Conservation (phyloP, 1,140 invertebrate genomes). For the Parasteatoda tepidariorum region DNA sequence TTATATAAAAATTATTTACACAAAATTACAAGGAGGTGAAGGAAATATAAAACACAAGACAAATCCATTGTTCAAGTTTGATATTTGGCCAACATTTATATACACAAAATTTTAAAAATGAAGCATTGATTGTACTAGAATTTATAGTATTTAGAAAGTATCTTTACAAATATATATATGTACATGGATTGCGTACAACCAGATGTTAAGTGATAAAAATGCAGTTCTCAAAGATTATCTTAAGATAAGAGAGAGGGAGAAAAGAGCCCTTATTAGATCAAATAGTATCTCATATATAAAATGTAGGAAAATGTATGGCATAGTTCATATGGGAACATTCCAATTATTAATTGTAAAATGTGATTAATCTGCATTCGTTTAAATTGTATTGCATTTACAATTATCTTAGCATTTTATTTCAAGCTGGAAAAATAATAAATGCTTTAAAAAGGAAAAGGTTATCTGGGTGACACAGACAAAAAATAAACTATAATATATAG, state of each 20-base stretch:
- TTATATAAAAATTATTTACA: constrained; percentile 52
- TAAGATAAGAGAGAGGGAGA: background rate
- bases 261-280: too few relatives aligned
- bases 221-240: constrained; percentile 11
- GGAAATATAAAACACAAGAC: constrained; percentile 45
- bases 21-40: constrained; percentile 12
- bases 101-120: constrained; percentile 29
- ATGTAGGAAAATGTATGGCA: background rate
- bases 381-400: too few relatives aligned
- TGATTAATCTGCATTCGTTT: too few relatives aligned
- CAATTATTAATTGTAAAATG: too few relatives aligned
- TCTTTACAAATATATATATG: constrained; percentile 52
- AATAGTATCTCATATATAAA: background rate
- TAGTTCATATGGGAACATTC: too few relatives aligned
- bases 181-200: constrained; percentile 25
- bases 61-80: constrained; percentile 9
- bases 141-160: constrained; percentile 30
- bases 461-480: too few relatives aligned
- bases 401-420: too few relatives aligned
- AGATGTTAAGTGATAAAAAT: constrained; percentile 26
- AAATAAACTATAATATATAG: too few relatives aligned
- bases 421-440: too few relatives aligned
- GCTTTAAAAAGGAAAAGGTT: too few relatives aligned
- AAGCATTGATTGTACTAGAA: constrained; percentile 54
- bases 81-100: constrained; percentile 44